These are phyloP conservation scores for Synergus gifuensis DNA, from an alignment of 2,888 invertebrate genomes.

Conservation along the genomic window DNA sequence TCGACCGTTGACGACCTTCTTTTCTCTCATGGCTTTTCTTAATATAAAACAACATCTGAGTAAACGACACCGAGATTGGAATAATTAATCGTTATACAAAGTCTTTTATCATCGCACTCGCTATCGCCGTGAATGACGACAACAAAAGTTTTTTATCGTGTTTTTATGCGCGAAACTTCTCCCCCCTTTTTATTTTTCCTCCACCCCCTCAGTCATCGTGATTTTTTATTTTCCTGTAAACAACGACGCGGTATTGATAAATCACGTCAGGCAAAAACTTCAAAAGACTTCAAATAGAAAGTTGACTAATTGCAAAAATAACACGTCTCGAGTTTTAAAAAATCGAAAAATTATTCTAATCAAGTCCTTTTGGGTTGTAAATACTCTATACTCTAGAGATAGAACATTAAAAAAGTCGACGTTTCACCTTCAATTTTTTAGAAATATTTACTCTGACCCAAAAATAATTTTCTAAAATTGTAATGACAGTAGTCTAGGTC, in stretches of 20 bases:
- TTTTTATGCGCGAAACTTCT: background rate
- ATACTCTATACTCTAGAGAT: too few species aligned
- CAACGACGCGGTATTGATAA: background rate
- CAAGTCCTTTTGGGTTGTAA: background rate
- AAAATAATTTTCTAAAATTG: background rate
- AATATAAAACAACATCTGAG: background rate
- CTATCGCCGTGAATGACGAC: background rate
- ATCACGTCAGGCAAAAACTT: background rate
- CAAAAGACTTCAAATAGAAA: background rate
- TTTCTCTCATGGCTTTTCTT: constrained; percentile 45
- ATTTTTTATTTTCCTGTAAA: background rate
- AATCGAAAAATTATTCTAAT: background rate
- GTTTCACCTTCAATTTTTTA: background rate
- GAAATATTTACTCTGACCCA: background rate
- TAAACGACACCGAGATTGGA: background rate
- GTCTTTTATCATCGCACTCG: background rate
- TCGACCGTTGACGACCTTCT: constrained; percentile 55
- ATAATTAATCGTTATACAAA: constrained; percentile 2
- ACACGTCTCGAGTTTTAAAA: background rate
- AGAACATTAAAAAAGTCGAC: background rate
- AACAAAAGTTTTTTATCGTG: constrained; percentile 12
- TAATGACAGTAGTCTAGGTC: constrained; percentile 7
- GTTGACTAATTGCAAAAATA: background rate
- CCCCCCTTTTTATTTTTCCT: background rate
- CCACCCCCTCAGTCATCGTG: background rate